Conservation (phyloP, 1,140 invertebrate genomes). For the Tyrophagus putrescentiae region DNA sequence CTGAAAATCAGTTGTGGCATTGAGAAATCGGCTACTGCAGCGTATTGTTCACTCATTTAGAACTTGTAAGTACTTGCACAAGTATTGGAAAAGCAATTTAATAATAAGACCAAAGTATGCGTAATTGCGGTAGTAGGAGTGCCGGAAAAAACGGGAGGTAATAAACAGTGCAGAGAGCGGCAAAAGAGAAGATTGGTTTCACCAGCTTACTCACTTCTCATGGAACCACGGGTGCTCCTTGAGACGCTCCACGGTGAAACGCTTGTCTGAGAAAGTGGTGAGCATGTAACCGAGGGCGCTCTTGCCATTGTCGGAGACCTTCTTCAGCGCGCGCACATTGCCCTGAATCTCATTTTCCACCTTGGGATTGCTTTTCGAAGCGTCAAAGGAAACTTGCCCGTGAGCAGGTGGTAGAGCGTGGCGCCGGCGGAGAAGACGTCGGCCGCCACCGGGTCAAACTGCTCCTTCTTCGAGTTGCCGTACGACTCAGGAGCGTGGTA, state of each 20-base stretch:
- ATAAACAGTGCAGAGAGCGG: no score
- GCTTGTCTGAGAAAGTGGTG: background rate
- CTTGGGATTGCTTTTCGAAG: background rate
- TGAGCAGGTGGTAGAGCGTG: background rate
- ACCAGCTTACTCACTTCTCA: no score
- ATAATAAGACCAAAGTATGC: no score
- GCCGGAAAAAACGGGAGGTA: no score
- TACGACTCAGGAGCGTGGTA: constrained; percentile 12
- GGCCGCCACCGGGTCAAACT: constrained; percentile 7
- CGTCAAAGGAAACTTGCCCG: constrained; percentile 6
- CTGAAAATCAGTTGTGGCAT: no score
- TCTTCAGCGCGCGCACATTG: background rate
- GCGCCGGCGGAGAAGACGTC: constrained; percentile 14
- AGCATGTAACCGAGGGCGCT: background rate
- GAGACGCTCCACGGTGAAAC: background rate
- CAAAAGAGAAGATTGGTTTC: no score
- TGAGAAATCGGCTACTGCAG: no score
- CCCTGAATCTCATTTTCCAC: background rate
- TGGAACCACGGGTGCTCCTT: background rate
- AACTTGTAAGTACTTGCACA: no score
- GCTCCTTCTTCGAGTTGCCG: background rate
- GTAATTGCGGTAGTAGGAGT: no score
- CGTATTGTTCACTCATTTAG: no score
- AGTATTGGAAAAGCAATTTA: no score
- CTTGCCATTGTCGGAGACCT: background rate